A percentile compares a stretch with the other conserved stretches of the same genome.
Evolutionary conservation across 1,140 invertebrate species (phyloP).

Genomic region (Pteromalus puparum): DNA sequence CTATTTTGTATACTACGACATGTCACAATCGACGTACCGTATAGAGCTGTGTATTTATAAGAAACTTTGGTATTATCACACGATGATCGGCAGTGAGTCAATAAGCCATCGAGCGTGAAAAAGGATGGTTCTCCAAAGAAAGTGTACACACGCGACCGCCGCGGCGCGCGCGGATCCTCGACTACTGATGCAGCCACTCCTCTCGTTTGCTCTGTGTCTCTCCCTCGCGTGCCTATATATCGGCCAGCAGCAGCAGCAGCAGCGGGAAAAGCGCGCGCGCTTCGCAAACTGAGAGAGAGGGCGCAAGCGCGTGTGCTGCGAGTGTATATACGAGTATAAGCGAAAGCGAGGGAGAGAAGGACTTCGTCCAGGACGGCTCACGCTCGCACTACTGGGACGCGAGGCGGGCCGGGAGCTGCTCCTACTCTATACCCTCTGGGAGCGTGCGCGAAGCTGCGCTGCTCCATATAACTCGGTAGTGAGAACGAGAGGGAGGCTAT

Average conservation of each 20-base stretch:
- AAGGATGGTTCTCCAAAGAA: too few species aligned
- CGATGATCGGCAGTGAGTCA: background rate
- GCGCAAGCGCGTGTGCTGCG: slow-evolving; percentile 2
- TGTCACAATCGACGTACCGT: too few species aligned
- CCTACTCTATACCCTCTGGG: background rate
- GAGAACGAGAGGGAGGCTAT: too few species aligned
- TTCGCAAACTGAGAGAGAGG: background rate
- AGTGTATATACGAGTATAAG: too few species aligned
- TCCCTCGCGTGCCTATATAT: slow-evolving; percentile 23
- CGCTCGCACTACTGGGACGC: slow-evolving; percentile 70
- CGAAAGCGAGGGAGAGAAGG: too few species aligned
- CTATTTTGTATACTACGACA: too few species aligned
- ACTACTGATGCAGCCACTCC: background rate
- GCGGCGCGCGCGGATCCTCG: background rate
- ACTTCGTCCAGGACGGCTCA: slow-evolving; percentile 70
- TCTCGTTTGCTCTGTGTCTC: slow-evolving; percentile 27
- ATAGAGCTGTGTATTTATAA: too few species aligned
- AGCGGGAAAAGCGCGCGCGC: slow-evolving; percentile 58
- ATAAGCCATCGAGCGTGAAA: too few species aligned
- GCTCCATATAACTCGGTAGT: background rate
- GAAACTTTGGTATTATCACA: too few species aligned
- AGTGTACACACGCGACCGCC: background rate
- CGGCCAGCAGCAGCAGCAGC: too few species aligned
- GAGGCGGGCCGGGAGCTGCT: background rate
- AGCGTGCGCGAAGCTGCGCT: background rate